Conservation (phyloP, 2,113 vertebrate species). For the Heterotilapia buettikoferi region DNA sequence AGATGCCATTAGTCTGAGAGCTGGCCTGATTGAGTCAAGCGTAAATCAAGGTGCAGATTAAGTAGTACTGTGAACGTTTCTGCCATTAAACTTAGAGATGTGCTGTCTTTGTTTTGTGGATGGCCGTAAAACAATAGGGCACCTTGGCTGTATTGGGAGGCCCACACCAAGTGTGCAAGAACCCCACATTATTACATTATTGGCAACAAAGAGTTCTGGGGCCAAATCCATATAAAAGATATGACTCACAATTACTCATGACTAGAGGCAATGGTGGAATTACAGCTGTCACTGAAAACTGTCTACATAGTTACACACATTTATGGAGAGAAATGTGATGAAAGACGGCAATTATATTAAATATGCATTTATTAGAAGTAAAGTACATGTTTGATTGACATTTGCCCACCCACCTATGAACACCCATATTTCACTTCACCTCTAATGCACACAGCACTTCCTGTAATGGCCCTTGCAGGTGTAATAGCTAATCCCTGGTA, state of each 20-base stretch:
- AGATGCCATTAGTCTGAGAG: constrained; percentile 60
- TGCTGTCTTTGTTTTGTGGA: constrained; percentile 37
- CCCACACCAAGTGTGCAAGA: not conserved
- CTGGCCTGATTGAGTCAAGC: constrained; percentile 35
- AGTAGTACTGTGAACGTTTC: not conserved
- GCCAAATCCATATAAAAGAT: not conserved
- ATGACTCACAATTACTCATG: not conserved
- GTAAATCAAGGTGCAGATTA: constrained; percentile 45
- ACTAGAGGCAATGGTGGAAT: not conserved
- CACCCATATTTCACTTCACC: not conserved
- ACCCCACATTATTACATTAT: constrained; percentile 3
- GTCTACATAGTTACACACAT: not conserved
- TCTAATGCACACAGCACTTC: not conserved
- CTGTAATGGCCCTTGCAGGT: not conserved
- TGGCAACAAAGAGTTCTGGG: not conserved
- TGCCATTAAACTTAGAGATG: constrained; percentile 11
- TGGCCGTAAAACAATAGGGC: constrained; percentile 33
- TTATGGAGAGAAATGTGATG: not conserved
- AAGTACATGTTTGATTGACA: not conserved
- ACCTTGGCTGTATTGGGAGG: constrained; percentile 8
- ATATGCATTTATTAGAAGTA: not conserved
- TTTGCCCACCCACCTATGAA: not conserved
- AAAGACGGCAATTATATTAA: constrained; percentile 9
- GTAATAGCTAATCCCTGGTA: not conserved
- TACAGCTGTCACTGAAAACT: not conserved